Evolutionary conservation across 2,113 vertebrate genomes (phyloP).

Genomic region (Noturus placidus): DNA sequence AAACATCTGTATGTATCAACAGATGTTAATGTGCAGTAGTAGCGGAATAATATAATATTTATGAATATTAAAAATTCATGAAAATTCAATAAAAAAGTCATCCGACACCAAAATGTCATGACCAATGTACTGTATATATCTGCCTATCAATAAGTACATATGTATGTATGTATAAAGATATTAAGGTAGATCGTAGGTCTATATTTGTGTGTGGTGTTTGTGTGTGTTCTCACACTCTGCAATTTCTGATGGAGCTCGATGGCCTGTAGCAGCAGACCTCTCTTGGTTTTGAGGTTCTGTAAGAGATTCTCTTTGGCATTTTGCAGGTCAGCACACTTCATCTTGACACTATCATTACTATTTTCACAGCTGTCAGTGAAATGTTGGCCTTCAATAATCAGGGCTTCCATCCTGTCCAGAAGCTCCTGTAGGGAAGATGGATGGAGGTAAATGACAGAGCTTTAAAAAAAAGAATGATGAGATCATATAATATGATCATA

Average conservation of each 20-base stretch:
- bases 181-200: neutral
- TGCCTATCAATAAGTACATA: neutral
- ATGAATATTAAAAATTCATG: neutral
- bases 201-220: neutral
- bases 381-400: conserved; percentile 11
- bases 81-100: neutral
- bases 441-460: neutral
- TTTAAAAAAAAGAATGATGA: neutral
- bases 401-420: conserved; percentile 24
- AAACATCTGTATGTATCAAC: neutral
- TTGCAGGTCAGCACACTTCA: conserved; percentile 45
- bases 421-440: conserved; percentile 33
- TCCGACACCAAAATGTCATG: neutral
- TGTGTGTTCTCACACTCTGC: conserved; percentile 40
- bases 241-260: conserved; percentile 41
- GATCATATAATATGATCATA: neutral
- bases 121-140: neutral
- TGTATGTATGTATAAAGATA: neutral
- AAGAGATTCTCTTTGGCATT: conserved; percentile 27
- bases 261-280: conserved; percentile 27
- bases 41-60: neutral
- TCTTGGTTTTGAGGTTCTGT: conserved; percentile 38
- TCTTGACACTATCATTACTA: conserved; percentile 26
- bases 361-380: conserved; percentile 38
- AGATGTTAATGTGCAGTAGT: neutral